Base-by-base conservation (phyloP, 2,888 invertebrate species). In the Andricus quercusramuli region DNA sequence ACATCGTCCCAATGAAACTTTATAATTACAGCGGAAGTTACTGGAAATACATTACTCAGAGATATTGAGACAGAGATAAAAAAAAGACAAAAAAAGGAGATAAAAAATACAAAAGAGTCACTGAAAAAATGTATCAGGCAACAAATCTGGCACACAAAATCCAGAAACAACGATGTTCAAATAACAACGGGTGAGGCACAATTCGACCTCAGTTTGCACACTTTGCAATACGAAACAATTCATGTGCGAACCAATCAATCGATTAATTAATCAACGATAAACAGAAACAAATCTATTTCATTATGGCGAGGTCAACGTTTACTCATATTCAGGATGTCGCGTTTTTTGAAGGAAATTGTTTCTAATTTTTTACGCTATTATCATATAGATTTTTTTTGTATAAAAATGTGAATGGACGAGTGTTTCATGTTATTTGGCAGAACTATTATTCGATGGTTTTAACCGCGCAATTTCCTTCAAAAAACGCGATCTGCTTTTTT, bases 251-350 rank as follows among this genome's bases (percentile, higher is more conserved):
- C 32, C 51, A 70, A 80, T 83, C 79, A 81, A 84, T 84, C 81
- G 51, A 80, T 80, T 79, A 81, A 85, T 82, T 83, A 85, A 85
- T 84, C 81, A 85, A 87, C 85, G 82, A 88, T 86, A 83, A 86
- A 88, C 85, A 85, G 84, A 88, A 89, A 86, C 82, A 87, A 87
- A 89, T 86, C 82, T 82, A 87, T 88, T 87, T 87, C 79, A 76
- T 87, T 84, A 86, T 79, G 84, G 83, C 85, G 85, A 88, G 86
- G 85, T 89, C 84, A 87, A 85, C 83, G 81, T 85, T 76, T 66
- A 86, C 83, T 81, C 77, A 81, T 83, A 84, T 82, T 81, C 70
- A 77, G 78, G 78, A 79, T 78, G 78, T 85, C 81, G 82, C 84
- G 82, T 81, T 78, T 81, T 84, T 83, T 86, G 84, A 87, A 83